Conservation (phyloP, 2,797 vertebrate species). For the Dicrostonyx torquatus region DNA sequence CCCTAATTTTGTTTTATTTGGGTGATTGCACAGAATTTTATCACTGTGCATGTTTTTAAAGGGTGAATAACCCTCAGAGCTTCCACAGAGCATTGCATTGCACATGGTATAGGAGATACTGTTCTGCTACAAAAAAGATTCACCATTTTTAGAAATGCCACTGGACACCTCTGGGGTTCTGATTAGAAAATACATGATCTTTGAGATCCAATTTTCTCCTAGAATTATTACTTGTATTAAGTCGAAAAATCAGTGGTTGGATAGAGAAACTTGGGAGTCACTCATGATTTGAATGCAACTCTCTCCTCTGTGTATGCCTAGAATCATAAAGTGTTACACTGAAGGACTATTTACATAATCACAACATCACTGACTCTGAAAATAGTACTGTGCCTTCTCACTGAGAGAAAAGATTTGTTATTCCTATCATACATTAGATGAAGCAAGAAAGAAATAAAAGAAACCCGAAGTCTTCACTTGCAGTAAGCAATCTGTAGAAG, state of each 20-base stretch:
- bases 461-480: slow-evolving; percentile 32
- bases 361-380: slow-evolving; percentile 61
- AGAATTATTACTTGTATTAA: neutral
- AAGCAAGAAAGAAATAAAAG: slow-evolving; percentile 45
- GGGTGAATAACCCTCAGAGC: neutral
- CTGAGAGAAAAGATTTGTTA: slow-evolving; percentile 46
- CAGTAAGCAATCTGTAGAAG: slow-evolving; percentile 48
- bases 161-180: neutral
- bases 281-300: slow-evolving; percentile 41
- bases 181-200: neutral
- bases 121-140: neutral
- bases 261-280: neutral
- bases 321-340: slow-evolving; percentile 49
- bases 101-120: neutral
- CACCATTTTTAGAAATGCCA: neutral
- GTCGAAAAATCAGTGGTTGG: neutral
- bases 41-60: slow-evolving; percentile 11
- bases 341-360: slow-evolving; percentile 66
- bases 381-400: slow-evolving; percentile 55
- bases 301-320: neutral
- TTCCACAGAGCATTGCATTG: neutral
- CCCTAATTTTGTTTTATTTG: slow-evolving; percentile 8
- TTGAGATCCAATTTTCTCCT: neutral
- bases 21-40: neutral
- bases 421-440: neutral